Conservation (phyloP, 2,113 vertebrate species). For the Drymodes brunneopygia region DNA sequence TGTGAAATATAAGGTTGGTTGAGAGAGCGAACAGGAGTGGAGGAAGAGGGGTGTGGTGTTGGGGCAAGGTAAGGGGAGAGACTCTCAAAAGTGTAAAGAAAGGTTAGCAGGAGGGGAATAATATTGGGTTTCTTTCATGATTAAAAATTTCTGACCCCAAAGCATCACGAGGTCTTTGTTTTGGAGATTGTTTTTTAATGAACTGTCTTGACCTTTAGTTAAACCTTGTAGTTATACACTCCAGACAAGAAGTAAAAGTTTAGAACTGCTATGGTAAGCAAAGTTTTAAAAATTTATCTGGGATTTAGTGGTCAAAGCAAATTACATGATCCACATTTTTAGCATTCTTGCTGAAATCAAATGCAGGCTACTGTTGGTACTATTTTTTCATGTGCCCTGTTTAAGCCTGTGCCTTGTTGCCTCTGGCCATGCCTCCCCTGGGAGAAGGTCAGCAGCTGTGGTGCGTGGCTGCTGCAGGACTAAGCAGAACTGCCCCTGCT, state of each 20-base stretch:
- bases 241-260: neutral
- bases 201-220: neutral
- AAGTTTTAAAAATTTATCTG: neutral
- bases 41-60: neutral
- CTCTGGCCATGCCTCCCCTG: neutral
- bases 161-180: neutral
- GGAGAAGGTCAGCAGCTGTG: neutral
- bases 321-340: neutral
- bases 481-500: neutral
- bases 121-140: constrained; percentile 20
- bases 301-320: neutral
- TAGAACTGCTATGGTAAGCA: neutral
- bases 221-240: neutral
- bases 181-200: neutral
- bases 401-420: neutral
- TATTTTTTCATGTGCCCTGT: neutral
- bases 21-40: neutral
- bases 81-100: neutral
- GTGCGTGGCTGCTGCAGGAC: neutral
- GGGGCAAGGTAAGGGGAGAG: neutral
- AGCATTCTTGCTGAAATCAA: neutral
- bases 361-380: neutral
- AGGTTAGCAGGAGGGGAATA: constrained; percentile 25
- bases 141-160: constrained; percentile 24
- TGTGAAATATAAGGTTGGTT: neutral